Evolutionary conservation across 1,140 invertebrate genomes (phyloP).

Genomic region (Cheumatopsyche charites): DNA sequence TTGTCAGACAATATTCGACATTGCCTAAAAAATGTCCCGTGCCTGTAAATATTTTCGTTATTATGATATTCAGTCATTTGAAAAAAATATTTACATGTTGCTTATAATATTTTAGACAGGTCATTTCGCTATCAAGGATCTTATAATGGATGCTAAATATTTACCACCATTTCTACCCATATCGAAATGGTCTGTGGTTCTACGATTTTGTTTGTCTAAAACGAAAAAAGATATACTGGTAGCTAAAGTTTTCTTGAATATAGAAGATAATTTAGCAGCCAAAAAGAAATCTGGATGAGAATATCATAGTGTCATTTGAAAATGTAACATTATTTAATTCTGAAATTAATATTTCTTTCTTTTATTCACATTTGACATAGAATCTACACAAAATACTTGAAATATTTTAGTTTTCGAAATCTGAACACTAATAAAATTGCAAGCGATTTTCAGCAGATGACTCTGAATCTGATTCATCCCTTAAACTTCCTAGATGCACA

Average conservation of each 20-base stretch:
- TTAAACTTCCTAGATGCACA: no score
- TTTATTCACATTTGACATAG: no score
- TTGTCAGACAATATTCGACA: conserved; percentile 19
- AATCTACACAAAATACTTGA: no score
- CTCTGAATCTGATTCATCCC: no score
- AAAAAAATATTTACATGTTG: neutral
- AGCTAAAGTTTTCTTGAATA: conserved; percentile 27
- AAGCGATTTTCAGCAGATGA: no score
- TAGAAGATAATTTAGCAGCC: conserved; percentile 24
- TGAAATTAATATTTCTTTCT: no score
- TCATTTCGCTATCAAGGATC: conserved; percentile 23
- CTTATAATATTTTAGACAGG: conserved; percentile 14
- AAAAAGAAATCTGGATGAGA: conserved; percentile 10
- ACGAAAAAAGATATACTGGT: conserved; percentile 20
- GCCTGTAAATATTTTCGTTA: conserved; percentile 9
- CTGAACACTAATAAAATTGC: no score
- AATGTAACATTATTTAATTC: no score
- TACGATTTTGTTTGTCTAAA: conserved; percentile 9
- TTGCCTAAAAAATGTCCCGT: conserved; percentile 32
- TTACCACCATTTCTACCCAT: conserved; percentile 28
- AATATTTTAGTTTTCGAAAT: no score
- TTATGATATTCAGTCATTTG: neutral
- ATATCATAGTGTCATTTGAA: no score
- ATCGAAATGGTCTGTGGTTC: conserved; percentile 29
- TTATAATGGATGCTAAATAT: conserved; percentile 34